Conservation (phyloP, 2,113 vertebrate species). For the Toxotes jaculatrix region DNA sequence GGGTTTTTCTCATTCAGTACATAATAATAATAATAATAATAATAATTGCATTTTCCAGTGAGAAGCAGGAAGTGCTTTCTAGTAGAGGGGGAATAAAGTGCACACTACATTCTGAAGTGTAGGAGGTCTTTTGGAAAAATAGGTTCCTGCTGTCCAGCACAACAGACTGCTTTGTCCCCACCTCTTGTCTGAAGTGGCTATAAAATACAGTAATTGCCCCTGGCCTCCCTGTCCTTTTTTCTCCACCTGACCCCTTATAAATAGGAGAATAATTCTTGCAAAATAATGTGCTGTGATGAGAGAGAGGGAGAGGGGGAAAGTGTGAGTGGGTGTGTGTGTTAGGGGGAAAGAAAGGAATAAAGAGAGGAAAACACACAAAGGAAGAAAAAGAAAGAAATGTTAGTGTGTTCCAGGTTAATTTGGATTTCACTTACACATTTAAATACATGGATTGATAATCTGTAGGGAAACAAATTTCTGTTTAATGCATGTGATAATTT, state of each 20-base stretch:
- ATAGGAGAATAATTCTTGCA: conserved; percentile 29
- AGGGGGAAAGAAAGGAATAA: background rate
- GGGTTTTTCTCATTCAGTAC: background rate
- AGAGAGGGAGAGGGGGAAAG: background rate
- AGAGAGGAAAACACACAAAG: no score
- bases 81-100: conserved; percentile 10
- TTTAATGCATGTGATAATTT: no score
- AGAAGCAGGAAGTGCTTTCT: conserved; percentile 9
- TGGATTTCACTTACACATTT: background rate
- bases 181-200: conserved; percentile 38
- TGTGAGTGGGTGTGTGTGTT: background rate
- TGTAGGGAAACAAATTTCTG: background rate
- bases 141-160: conserved; percentile 15
- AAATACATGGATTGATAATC: background rate
- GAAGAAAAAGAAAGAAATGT: background rate
- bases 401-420: background rate
- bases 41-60: background rate
- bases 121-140: conserved; percentile 9
- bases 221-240: conserved; percentile 2
- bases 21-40: background rate
- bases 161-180: conserved; percentile 19
- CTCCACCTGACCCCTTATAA: conserved; percentile 26
- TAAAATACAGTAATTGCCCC: conserved; percentile 35
- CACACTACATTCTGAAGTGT: background rate
- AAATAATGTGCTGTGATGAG: background rate